Evolutionary conservation across 2,888 invertebrate species (phyloP).

Genomic region (Aspidiotus rigidus): DNA sequence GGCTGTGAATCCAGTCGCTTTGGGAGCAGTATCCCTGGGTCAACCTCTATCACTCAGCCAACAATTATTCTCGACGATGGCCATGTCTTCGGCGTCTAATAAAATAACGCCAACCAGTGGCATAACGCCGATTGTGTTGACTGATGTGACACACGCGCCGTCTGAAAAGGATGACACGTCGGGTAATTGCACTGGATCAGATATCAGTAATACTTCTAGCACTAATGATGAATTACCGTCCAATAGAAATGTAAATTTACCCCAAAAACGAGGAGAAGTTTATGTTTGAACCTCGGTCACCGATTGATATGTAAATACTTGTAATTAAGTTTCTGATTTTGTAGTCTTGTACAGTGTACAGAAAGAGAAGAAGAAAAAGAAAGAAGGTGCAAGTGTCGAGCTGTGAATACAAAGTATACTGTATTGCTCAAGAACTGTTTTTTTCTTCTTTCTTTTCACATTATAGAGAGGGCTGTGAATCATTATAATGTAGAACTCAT

Average conservation of each 20-base stretch:
- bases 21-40: conserved; percentile 44
- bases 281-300: conserved; percentile 44
- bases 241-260: conserved; percentile 40
- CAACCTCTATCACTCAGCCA: conserved; percentile 49
- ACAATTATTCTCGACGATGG: conserved; percentile 8
- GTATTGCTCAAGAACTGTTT: conserved; percentile 27
- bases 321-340: neutral
- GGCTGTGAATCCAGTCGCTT: conserved; percentile 42
- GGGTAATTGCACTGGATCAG: conserved; percentile 40
- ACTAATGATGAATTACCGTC: conserved; percentile 42
- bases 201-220: conserved; percentile 37
- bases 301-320: no score
- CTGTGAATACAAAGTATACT: conserved; percentile 16
- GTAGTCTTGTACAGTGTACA: neutral
- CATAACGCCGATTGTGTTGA: conserved; percentile 34
- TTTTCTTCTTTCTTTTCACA: neutral
- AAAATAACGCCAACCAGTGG: conserved; percentile 35
- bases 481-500: neutral
- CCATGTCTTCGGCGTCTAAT: conserved; percentile 6
- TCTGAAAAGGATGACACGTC: conserved; percentile 35
- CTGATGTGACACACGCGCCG: conserved; percentile 37
- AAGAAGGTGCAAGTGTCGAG: conserved; percentile 6
- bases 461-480: conserved; percentile 25
- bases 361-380: neutral
- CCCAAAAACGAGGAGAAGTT: conserved; percentile 49